Base-by-base conservation (phyloP, 2,888 invertebrate species). In the Carpatolechia fugitivella region DNA sequence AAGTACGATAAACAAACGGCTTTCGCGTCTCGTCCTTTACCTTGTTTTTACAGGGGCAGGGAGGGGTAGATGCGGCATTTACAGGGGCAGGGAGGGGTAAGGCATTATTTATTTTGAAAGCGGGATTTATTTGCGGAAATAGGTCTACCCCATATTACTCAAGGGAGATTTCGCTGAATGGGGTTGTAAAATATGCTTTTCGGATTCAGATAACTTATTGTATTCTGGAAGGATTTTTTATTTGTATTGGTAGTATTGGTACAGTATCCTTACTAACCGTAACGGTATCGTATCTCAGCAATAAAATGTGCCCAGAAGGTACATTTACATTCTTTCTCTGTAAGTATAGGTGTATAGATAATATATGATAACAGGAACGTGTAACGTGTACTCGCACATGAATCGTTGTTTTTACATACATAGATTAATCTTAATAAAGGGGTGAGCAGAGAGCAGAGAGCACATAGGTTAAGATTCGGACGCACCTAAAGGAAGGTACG, bases 121-220 rank as follows among this genome's bases (percentile, higher is more conserved):
- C 71, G 74, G 81, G 82, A 84, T 85, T 85, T 86, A 85, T 86
- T 80, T 82, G 80, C 81, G 82, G 82, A 80, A 82, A 81, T 78
- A 81, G 83, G 82, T 74, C 78, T 74, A 79, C 84, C 85, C 85
- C 83, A 76, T 78, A 85, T 85, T 82, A 84, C 80, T 85, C 85
- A 84, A 77, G 82, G 81, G 81, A 85, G 80, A 82, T 82, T 82
- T 77, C 70, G 77, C 80, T 81, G 84, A 82, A 80, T 81, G 74
- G 79, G 76, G 80, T 75, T 82, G 74, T 79, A 80, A 82, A 82
- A 79, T 81, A 80, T 76, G 75, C 76, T 72, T 72, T 76, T 77
- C 72, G 76, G 77, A 76, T 78, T 72, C 69, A 72, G 76, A 80
- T 82, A 82, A 78, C 70, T 81, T 78, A 80, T 80, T 77, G 78